Base-by-base conservation (phyloP, 2,113 vertebrate species). In the Pteruthius melanotis region DNA sequence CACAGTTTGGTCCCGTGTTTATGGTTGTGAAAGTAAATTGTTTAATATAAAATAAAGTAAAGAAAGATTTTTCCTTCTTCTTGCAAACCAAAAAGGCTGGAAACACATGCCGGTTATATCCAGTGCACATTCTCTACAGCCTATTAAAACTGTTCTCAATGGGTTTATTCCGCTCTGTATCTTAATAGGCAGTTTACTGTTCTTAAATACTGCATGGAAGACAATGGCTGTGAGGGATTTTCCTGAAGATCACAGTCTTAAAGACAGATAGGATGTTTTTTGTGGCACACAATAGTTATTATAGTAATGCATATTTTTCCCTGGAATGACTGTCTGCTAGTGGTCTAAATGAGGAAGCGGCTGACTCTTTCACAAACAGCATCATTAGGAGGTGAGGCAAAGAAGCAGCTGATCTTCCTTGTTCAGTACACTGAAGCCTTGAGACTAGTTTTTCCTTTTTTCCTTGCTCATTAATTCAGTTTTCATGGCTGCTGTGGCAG, bases 401-500 rank as follows among this genome's bases (percentile, higher is more conserved):
- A 97, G 39, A 95, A 87, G 61, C 78, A 94, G 90, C 75, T 95
- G 90, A 94, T 96, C 56, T 93, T 84, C 70, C 59, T 97, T 84
- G 49, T 89, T 93, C 33, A 68, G 40, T 88, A 65, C 27, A 40
- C n/a, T 54, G 89, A 97, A 95, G 61, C 44, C 75, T 94, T 63
- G 72, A 85, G 87, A 95, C 31, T 80, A 28, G 33, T 56, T 75
- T 78, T 47, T 14, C 21, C 45, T 42, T 86, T 92, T 87, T 85
- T 40, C 59, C 45, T 53, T 77, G 78, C 71, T 83, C 81, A 96
- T 98, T 98, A 98, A 97, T 97, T 98, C 86, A 75, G 19, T 91
- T 98, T 97, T 97, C 91, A 86, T 86, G 83, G 69, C 75, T 97
- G 75, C 74, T 97, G 81, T 84, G 95, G 95, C 94, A 98, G 96